Evolutionary conservation across 1,140 invertebrate species (phyloP).

Genomic region (Laupala kohalensis): DNA sequence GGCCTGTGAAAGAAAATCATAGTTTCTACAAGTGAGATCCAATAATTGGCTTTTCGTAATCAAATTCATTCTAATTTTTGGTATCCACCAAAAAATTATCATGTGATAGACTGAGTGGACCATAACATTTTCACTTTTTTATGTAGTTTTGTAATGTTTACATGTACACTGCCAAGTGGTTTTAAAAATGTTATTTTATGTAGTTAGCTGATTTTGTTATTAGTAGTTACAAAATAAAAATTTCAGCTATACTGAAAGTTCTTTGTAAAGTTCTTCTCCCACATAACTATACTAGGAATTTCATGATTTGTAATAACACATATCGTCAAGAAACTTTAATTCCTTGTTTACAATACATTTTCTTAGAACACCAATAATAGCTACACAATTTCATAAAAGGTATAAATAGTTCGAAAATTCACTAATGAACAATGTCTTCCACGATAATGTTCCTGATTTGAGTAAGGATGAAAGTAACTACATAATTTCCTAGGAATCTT

Average conservation of each 20-base stretch:
- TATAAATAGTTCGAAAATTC: background rate
- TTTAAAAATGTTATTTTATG: background rate
- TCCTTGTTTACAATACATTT: background rate
- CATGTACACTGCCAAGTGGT: background rate
- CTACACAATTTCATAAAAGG: background rate
- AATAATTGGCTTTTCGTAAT: background rate
- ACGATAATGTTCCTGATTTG: background rate
- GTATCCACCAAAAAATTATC: background rate
- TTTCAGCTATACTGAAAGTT: too few relatives aligned
- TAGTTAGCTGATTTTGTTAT: background rate
- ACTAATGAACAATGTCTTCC: background rate
- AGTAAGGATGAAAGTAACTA: background rate
- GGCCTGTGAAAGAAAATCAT: too few relatives aligned
- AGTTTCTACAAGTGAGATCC: background rate
- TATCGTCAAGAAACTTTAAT: too few relatives aligned
- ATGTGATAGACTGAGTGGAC: background rate
- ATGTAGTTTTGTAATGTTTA: background rate
- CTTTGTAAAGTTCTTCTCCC: too few relatives aligned
- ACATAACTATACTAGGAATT: too few relatives aligned
- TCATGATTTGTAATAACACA: too few relatives aligned
- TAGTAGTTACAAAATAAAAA: background rate
- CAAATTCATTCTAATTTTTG: background rate
- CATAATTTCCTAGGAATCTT: background rate
- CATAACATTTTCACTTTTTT: background rate
- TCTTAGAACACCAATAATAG: background rate